phyloP scores from a whole-genome alignment of 2,797 vertebrate genomes.

The Sphaeramia orbicularis region DNA sequence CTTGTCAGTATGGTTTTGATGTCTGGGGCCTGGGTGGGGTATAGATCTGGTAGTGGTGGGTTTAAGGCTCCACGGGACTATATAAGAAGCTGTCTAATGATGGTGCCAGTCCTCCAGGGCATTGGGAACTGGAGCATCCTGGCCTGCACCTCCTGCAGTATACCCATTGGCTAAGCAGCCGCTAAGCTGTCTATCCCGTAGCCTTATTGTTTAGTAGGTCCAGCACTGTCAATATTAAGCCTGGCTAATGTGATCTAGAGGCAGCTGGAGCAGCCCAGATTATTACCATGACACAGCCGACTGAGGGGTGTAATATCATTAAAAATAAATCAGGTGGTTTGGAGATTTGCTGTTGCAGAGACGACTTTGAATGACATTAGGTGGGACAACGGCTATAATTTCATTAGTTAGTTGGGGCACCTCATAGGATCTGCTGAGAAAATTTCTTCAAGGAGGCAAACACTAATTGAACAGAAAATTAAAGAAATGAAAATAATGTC shows the following conservation, averaged over 20 bases:
- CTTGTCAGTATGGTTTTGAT: constrained; percentile 77
- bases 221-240: constrained; percentile 89
- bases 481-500: constrained; percentile 48
- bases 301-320: constrained; percentile 89
- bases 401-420: constrained; percentile 84
- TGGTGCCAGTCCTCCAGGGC: constrained; percentile 85
- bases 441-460: constrained; percentile 75
- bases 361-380: constrained; percentile 83
- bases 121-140: constrained; percentile 82
- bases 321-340: constrained; percentile 90
- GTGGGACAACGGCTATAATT: constrained; percentile 84
- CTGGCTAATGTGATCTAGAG: constrained; percentile 89
- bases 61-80: constrained; percentile 75
- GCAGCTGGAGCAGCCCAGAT: constrained; percentile 87
- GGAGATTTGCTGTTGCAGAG: constrained; percentile 84
- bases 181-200: constrained; percentile 83
- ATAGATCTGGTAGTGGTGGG: constrained; percentile 66
- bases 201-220: constrained; percentile 85
- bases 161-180: constrained; percentile 82
- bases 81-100: constrained; percentile 80
- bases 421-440: constrained; percentile 84
- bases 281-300: constrained; percentile 89
- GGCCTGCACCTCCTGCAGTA: constrained; percentile 82
- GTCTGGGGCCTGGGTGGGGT: constrained; percentile 67
- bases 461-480: constrained; percentile 78